Conservation (phyloP, 2,888 invertebrate species). For the Drosophila melanosoma region DNA sequence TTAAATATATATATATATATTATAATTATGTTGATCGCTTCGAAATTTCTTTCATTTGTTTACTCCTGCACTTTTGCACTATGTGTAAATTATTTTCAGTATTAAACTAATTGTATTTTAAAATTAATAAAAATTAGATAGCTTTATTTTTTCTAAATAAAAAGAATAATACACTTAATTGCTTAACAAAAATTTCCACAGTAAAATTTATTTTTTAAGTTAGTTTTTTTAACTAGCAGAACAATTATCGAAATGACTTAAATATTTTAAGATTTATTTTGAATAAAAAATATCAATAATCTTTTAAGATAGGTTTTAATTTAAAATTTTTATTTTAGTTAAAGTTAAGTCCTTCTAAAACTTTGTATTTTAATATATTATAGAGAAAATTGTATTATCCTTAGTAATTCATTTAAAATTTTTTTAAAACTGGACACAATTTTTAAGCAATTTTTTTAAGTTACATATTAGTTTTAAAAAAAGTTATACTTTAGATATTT, state of each 20-base stretch:
- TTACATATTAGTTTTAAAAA: background rate
- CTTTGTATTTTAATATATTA: background rate
- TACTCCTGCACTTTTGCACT: background rate
- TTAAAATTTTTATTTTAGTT: too few relatives aligned
- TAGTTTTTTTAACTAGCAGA: background rate
- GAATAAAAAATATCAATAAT: background rate
- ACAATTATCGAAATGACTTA: background rate
- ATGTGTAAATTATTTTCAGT: background rate
- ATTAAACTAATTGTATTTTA: background rate
- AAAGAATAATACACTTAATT: too few relatives aligned
- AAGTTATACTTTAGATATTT: background rate
- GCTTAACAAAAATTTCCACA: background rate
- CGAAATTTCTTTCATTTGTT: conserved; percentile 8
- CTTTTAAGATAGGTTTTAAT: background rate
- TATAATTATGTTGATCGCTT: background rate
- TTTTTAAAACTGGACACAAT: background rate
- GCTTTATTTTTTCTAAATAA: background rate
- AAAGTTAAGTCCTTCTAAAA: background rate
- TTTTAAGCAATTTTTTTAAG: background rate
- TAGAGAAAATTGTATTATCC: background rate
- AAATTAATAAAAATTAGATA: background rate
- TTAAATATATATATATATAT: too few relatives aligned
- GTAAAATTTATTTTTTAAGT: background rate
- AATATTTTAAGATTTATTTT: background rate
- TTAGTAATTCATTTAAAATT: background rate